Evolutionary conservation across 2,888 invertebrate species (phyloP), one percentile per base, ranked within the genome.

Genomic region (Abrostola triplasia): DNA sequence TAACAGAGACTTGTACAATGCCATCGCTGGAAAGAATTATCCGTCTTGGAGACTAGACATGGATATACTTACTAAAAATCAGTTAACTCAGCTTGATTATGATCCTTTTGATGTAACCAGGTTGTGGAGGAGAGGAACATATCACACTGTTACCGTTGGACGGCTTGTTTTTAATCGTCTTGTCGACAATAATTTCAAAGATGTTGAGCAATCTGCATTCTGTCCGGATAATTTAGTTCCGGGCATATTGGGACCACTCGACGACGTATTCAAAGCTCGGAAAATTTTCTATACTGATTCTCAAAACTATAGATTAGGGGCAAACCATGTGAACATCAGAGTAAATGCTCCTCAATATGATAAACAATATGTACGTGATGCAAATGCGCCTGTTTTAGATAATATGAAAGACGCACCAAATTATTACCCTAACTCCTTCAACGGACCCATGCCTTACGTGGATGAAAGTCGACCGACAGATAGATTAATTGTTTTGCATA

Each of bases 371-470:
- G 82, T 79, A 37, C 85, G 91, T 4, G 90, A 92, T 71, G 90
- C 99, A 0, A 92, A 95, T 1, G 96, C 97, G 93, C 95, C 96
- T 42, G 93, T 96, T 6, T 91, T 93, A 36, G 96, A 97, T 76
- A 98, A 98, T 87, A 98, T 98, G 93, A 96, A 95, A 36, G 97
- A 97, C 41, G 97, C 97, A 0, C 99, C 99, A 0, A 99, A 98
- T 88, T 99, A 99, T 88, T 98, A 96, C 91, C 99, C 99, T 0
- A 99, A 99, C 93, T 98, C 98, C 61, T 99, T 98, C 89, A 95
- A 95, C 74, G 99, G 99, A 0, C 98, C 99, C 0, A 95, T 96
- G 67, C 95, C 95, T 36, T 95, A 96, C 77, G 95, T 96, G 0
- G 93, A 96, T 8, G 83, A 84, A 13, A 82, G 68, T 47, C 73